Evolutionary conservation across 1,140 invertebrate species (phyloP).

Genomic region (Acromyrmex echinatior): DNA sequence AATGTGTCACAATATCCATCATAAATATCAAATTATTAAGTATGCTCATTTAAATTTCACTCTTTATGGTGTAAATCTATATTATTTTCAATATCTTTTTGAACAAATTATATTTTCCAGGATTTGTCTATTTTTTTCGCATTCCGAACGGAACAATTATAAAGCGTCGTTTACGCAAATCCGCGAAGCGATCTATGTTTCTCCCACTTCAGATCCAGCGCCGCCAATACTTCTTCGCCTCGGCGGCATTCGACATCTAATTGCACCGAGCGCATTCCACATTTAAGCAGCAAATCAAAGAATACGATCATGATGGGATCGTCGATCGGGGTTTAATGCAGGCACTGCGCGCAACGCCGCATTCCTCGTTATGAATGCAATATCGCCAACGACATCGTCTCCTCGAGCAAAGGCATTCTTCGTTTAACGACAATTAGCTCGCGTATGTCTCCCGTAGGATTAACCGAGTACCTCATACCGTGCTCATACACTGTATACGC

Average conservation of each 20-base stretch:
- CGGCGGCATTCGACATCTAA: conserved; percentile 42
- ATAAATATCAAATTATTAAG: background rate
- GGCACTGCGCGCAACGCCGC: conserved; percentile 21
- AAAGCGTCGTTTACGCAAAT: conserved; percentile 25
- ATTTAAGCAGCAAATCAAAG: conserved; percentile 57
- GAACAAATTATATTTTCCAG: conserved; percentile 6
- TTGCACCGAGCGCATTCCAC: conserved; percentile 45
- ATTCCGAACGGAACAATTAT: background rate
- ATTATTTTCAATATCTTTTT: background rate
- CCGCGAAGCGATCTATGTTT: conserved; percentile 14
- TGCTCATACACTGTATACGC: background rate
- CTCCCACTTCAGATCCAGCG: background rate
- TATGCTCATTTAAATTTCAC: background rate
- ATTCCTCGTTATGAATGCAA: conserved; percentile 53
- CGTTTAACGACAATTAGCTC: conserved; percentile 59
- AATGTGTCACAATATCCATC: background rate
- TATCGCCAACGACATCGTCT: conserved; percentile 44
- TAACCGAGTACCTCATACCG: conserved; percentile 27
- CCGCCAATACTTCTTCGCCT: background rate
- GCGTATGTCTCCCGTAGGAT: conserved; percentile 46
- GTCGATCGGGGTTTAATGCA: conserved; percentile 49
- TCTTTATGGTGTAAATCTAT: background rate
- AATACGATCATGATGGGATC: conserved; percentile 23
- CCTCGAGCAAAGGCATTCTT: conserved; percentile 37
- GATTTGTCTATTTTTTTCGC: background rate